A percentile compares a stretch with the other conserved stretches of the same genome.
Evolutionary conservation across 2,888 invertebrate species (phyloP).

Genomic region (Tridacna crocea): DNA sequence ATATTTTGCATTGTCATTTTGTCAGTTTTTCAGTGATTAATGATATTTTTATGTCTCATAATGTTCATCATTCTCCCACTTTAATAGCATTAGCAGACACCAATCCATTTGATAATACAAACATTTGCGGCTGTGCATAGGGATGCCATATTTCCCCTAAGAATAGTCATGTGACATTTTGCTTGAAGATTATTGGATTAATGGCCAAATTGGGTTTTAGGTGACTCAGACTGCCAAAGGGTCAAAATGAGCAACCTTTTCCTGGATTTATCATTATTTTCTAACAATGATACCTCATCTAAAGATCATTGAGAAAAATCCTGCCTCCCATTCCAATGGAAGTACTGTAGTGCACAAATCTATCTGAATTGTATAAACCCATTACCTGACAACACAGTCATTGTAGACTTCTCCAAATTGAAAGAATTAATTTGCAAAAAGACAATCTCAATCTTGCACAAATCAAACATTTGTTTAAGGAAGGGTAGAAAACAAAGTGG

Average conservation of each 20-base stretch:
- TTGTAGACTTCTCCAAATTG: too few relatives aligned
- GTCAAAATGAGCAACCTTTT: background rate
- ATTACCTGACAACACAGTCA: too few relatives aligned
- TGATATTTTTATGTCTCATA: slow-evolving; percentile 15
- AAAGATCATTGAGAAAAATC: too few relatives aligned
- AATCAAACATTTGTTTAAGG: too few relatives aligned
- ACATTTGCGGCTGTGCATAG: background rate
- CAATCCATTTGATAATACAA: slow-evolving; percentile 20
- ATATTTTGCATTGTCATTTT: slow-evolving; percentile 13
- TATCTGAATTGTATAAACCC: too few relatives aligned
- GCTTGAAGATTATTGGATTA: slow-evolving; percentile 21
- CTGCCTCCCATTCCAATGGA: too few relatives aligned
- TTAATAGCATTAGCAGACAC: slow-evolving; percentile 16
- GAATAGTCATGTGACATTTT: slow-evolving; percentile 14
- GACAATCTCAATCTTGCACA: too few relatives aligned
- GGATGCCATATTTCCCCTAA: background rate
- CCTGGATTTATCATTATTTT: too few relatives aligned
- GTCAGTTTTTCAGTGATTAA: slow-evolving; percentile 14
- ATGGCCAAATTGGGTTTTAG: slow-evolving; percentile 12
- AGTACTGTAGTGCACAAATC: too few relatives aligned
- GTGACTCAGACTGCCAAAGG: slow-evolving; percentile 21
- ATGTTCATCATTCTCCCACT: slow-evolving; percentile 5
- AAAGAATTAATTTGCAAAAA: too few relatives aligned
- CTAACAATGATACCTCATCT: too few relatives aligned
- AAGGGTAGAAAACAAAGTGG: too few relatives aligned